Evolutionary conservation across 2,888 invertebrate species (phyloP), one percentile per base, ranked within the genome.

Genomic region (Tipula lateralis): DNA sequence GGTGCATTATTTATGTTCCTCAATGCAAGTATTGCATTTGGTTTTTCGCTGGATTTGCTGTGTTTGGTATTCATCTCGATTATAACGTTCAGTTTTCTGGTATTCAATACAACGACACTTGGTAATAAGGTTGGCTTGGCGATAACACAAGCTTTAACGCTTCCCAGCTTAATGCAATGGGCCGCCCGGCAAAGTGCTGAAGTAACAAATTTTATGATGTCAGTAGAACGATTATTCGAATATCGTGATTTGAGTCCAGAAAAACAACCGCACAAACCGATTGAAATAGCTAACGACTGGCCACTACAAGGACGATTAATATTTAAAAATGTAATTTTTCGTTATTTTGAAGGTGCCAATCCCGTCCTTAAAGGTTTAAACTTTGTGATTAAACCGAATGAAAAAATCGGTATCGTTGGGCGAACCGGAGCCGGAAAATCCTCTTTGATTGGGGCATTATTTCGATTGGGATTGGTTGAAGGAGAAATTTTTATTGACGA

Each of bases 341-440:
- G 95, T 1, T 97, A 97, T 91, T 92, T 96, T 86, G 92, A 94
- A 86, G 96, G 94, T n/a, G 90, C 95, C 85, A 96, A 96, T 88
- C 92, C 96, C 66, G 96, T 96, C 39, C 92, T 97, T 85, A 93
- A 94, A 85, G 94, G 93, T 85, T 91, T 97, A 86, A 93, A 92
- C 44, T 89, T 93, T 36, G 86, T 86, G 0, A 91, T 93, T 29
- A 88, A 91, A 84, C 88, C 92, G 9, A 91, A 89, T 85, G 91
- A 92, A 87, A 93, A 93, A 92, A 89, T 93, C 85, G 93, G 93
- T 24, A 92, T 93, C 86, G 92, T 93, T 30, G 93, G 94, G 4
- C 88, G 93, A 85, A 94, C 93, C 1, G 94, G 94, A 13, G 95
- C 95, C 9, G 96, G 95, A 7, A 95, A 95, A 89, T 94, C 94